Base-by-base conservation (phyloP, 2,113 vertebrate species). In the Setophaga kirtlandii region DNA sequence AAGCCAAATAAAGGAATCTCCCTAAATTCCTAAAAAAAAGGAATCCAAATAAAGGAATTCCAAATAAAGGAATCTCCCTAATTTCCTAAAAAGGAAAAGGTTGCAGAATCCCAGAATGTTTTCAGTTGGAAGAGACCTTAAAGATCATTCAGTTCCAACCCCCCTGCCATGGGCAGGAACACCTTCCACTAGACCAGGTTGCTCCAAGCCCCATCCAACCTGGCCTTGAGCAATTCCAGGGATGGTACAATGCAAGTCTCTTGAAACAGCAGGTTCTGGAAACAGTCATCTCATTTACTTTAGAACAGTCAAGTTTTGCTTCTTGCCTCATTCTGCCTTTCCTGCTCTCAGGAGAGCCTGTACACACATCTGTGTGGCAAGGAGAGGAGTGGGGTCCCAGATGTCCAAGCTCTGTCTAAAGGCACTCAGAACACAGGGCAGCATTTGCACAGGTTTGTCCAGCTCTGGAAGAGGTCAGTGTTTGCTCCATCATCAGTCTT, bases 341-440 rank as follows among this genome's bases (percentile, higher is more conserved):
- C 24, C 60, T 49, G 28, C 31, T 71, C 11, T 68, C 70, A 79
- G 52, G 13, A 39, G 13, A 67, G 8, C 31, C 69, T 10, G 2
- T 8, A 50, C 3, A 2, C 6, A 33, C 31, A 30, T 11, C 4
- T 5, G 21, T 2, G 12, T 6, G 18, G 6, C 22, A n/a, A 42
- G 22, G 23, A 64, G 10, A 62, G 20, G 20, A 42, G 11, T 5
- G 8, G 58, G 28, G 19, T 9, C 37, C 0, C 0, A 64, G 50
- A 44, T 18, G 15, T 6, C 64, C 30, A 11, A 49, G 22, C 27
- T 76, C 62, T 67, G 22, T 11, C 37, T 83, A 25, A 73, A 58
- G 35, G 46, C 27, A 42, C 30, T 33, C 4, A 1, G 30, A 70
- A 59, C 8, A 75, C 12, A 33, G 15, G 15, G 39, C 22, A 78